Evolutionary conservation across 2,797 vertebrate species (phyloP), one percentile per base, ranked within the genome.

Genomic region (Paguma larvata): DNA sequence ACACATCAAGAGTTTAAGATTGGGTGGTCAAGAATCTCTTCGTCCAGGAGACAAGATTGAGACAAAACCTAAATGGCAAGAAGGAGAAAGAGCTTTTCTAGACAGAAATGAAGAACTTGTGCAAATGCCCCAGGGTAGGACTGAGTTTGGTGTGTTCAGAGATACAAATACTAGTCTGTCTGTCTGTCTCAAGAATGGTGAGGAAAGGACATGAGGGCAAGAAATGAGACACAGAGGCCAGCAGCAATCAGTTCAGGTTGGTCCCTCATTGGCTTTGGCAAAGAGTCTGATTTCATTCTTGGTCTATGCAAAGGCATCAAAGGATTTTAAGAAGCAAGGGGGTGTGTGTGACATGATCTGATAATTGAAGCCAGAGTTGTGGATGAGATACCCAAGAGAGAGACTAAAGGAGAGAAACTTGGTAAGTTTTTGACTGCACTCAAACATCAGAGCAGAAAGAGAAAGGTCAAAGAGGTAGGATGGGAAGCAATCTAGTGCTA

Each of bases 271-370:
- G 27, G 63, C 83, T 53, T 89, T 59, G 27, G 32, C 27, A 30
- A 89, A 87, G 85, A 85, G n/a, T 85, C 82, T 59, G 46, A 68
- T 92, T 96, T 95, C 73, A 80, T 90, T 85, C 25, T 84, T 6
- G 0, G 44, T 93, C 79, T 72, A 23, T 67, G 59, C 56, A 86
- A 91, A 97, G 56, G 62, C 78, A n/a, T 19, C 1, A 16, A 41
- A 75, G 19, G 4, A 13, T 79, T 92, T 94, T 85, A 80, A 86
- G 77, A 82, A 88, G 82, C 30, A 51, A 23, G 4, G 2, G 34
- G 5, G 11, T 79, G 16, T 68, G 3, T 95, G 82, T 89, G 94
- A 95, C 73, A 51, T 30, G 83, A 89, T 97, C 72, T 92, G 78
- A 85, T 75, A 44, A 94, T 78, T 85, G 94, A 96, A 89, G 89